phyloP scores from a whole-genome alignment of 2,888 invertebrate genomes.

The Pachliopta kotzebuea region DNA sequence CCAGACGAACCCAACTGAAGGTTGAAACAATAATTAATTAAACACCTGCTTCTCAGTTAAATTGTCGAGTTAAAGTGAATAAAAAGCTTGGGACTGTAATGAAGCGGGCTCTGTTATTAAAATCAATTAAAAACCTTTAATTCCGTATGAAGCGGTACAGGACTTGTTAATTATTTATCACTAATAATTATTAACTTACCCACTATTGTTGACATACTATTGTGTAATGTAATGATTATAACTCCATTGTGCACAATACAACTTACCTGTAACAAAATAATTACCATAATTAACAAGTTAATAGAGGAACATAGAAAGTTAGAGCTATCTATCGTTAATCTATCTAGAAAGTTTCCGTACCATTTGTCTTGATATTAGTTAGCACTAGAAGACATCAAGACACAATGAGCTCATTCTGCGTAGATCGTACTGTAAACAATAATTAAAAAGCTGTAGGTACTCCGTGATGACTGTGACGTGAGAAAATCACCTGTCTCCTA shows the following conservation, averaged over 20 bases:
- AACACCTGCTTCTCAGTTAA: slow-evolving; percentile 51
- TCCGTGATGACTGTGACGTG: no score
- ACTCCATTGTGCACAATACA: neutral
- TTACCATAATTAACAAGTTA: neutral
- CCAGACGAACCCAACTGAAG: slow-evolving; percentile 17
- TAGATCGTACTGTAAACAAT: no score
- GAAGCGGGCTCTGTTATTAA: slow-evolving; percentile 32
- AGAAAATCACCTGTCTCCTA: no score
- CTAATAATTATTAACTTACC: neutral
- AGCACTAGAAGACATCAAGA: no score
- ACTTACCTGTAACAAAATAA: slow-evolving; percentile 2
- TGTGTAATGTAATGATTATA: neutral
- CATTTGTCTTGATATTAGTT: no score
- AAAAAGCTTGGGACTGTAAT: slow-evolving; percentile 35
- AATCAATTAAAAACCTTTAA: slow-evolving; percentile 22
- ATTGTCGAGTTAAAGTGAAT: slow-evolving; percentile 39
- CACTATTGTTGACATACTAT: neutral
- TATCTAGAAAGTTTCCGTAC: no score
- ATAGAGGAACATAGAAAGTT: neutral
- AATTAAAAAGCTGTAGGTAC: no score
- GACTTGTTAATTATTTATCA: neutral
- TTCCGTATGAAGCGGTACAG: neutral
- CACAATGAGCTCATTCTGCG: no score
- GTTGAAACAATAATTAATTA: slow-evolving; percentile 51
- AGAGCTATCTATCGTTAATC: no score